Evolutionary conservation across 2,113 vertebrate species (phyloP).

Genomic region (Lepus americanus): DNA sequence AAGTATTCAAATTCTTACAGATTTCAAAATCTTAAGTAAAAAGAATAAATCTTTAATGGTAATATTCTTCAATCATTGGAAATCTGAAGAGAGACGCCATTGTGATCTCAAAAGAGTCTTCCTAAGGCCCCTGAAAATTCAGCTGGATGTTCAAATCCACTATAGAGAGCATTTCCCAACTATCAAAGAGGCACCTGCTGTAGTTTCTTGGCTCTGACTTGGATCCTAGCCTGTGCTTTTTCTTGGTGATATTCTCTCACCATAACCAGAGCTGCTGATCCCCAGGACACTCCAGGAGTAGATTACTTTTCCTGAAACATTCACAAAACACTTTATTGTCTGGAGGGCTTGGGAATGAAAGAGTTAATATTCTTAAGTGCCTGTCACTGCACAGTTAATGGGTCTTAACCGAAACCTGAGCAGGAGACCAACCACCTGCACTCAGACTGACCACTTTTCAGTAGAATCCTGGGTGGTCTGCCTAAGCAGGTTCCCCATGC

Average conservation of each 20-base stretch:
- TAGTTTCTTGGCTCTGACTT: conserved; percentile 30
- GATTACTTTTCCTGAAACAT: background rate
- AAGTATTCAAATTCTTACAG: conserved; percentile 7
- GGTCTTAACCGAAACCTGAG: conserved; percentile 80
- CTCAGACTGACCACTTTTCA: conserved; percentile 75
- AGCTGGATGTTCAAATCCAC: background rate
- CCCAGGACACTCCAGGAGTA: background rate
- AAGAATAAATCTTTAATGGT: background rate
- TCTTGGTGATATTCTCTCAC: background rate
- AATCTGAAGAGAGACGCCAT: background rate
- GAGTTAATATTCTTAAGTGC: conserved; percentile 79
- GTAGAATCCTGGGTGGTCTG: conserved; percentile 80
- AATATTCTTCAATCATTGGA: conserved; percentile 35
- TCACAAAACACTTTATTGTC: background rate
- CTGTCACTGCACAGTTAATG: conserved; percentile 73
- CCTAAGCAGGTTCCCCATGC: conserved; percentile 64
- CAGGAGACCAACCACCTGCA: conserved; percentile 79
- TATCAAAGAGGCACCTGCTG: background rate
- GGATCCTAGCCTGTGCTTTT: background rate
- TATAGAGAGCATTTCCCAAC: background rate
- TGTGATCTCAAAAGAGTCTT: background rate
- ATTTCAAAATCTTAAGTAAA: conserved; percentile 56
- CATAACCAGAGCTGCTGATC: background rate
- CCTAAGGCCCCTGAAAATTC: background rate
- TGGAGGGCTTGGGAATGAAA: conserved; percentile 59